Evolutionary conservation across 1,140 invertebrate genomes (phyloP).

Genomic region (Eufriesea mexicana): DNA sequence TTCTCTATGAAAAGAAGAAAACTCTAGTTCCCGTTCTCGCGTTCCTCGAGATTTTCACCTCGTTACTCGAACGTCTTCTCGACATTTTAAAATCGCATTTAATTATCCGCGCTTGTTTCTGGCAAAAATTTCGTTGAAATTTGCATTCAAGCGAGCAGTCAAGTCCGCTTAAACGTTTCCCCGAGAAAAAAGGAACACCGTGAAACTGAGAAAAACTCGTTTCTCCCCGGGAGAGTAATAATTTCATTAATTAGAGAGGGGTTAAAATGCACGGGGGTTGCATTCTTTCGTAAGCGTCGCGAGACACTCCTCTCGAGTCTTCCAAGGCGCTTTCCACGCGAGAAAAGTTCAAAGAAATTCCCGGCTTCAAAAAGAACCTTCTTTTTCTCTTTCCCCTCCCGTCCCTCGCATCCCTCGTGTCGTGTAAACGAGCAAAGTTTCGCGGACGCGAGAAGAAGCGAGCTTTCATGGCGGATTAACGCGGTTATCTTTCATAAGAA

Average conservation of each 20-base stretch:
- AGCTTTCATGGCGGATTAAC: slow-evolving; percentile 2
- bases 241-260: slow-evolving; percentile 21
- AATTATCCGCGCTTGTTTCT: neutral
- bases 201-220: neutral
- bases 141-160: too few relatives aligned
- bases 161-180: neutral
- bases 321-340: neutral
- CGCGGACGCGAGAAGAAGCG: neutral
- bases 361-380: neutral
- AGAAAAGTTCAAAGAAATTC: slow-evolving; percentile 32
- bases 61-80: neutral
- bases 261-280: neutral
- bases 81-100: neutral
- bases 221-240: neutral
- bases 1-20: too few relatives aligned
- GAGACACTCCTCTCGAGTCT: neutral
- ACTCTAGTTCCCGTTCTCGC: too few relatives aligned
- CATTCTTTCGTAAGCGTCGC: neutral
- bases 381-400: too few relatives aligned
- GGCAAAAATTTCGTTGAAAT: neutral
- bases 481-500: neutral
- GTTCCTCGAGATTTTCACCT: neutral
- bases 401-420: neutral
- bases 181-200: neutral
- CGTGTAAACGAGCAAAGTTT: slow-evolving; percentile 12